Base-by-base conservation (phyloP, 2,888 invertebrate genomes). In the Sarcophaga carnaria region DNA sequence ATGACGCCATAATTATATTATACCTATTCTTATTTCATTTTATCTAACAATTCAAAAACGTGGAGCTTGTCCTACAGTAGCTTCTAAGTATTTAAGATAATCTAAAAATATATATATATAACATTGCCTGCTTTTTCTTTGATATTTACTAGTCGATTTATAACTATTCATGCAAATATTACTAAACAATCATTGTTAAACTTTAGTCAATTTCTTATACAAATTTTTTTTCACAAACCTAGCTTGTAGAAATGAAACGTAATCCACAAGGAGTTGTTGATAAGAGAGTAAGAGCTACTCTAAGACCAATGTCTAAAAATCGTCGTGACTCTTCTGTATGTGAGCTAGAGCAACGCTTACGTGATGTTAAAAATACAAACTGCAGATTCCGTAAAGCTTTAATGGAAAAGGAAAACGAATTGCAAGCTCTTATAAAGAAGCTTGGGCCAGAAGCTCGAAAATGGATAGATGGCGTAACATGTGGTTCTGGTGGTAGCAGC, bases 161-260 rank as follows among this genome's bases (percentile, higher is more conserved):
- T 63, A 66, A 54, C 85, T 85, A 78, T 81, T 85, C 80, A 81
- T 85, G 85, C 80, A 85, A 67, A 85, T 12, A 72, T 20, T 67
- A 69, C 69, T 22, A 62, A 66, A 74, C 25, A 54, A 17, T 14
- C 10, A 27, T 49, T 47, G 17, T 17, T 27, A 63, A 54, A 37
- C 2, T 27, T n/a, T 22, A 8, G 45, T 12, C 25, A 72, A 22
- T 20, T 70, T 47, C 59, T 69, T 25, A 75, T 27, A 47, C 3
- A n/a, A 2, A 17, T 45, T 60, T 63, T 60, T 45, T 47, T 71
- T 47, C 12, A 54, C 27, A 54, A 14, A 67, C 11, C 17, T 94
- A 98, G 97, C 94, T 99, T 88, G 95, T 99, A 88, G 98, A 99
- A 93, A 95, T 99, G 78, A 96, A 97, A 89, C 95, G 98, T 89